Evolutionary conservation across 2,113 vertebrate species (phyloP).

Genomic region (Nerophis ophidion): DNA sequence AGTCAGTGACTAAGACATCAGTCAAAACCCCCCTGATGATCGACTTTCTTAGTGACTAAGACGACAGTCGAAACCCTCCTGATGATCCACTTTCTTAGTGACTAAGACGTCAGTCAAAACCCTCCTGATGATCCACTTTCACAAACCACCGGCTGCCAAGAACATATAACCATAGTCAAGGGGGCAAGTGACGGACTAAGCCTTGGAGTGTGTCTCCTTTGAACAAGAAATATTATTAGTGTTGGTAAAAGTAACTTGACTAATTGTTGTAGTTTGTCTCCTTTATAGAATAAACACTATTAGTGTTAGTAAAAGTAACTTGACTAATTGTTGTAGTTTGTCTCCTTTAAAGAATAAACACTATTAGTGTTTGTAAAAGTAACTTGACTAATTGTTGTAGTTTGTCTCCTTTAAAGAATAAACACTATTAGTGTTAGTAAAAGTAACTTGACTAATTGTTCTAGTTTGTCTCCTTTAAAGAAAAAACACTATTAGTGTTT

Average conservation of each 20-base stretch:
- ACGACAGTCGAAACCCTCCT: constrained; percentile 61
- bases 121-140: no score
- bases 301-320: constrained; percentile 37
- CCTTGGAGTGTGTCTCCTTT: constrained; percentile 18
- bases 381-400: no score
- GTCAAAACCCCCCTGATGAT: constrained; percentile 56
- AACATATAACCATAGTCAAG: constrained; percentile 43
- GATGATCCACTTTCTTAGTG: no score
- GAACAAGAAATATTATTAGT: no score
- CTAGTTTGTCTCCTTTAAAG: no score
- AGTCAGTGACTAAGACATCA: constrained; percentile 56
- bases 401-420: no score
- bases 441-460: no score
- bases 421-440: no score
- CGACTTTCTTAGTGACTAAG: constrained; percentile 51
- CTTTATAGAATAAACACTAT: constrained; percentile 32
- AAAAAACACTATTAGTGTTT: no score
- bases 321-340: constrained; percentile 20
- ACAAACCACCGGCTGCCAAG: constrained; percentile 29
- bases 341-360: constrained; percentile 22
- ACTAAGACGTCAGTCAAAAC: constrained; percentile 63
- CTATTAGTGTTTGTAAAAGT: no score
- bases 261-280: constrained; percentile 19
- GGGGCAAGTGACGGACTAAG: constrained; percentile 52
- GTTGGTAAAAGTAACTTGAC: constrained; percentile 35